Evolutionary conservation across 2,797 vertebrate species (phyloP), one percentile per base, ranked within the genome.

Genomic region (Cyprinodon diabolis): DNA sequence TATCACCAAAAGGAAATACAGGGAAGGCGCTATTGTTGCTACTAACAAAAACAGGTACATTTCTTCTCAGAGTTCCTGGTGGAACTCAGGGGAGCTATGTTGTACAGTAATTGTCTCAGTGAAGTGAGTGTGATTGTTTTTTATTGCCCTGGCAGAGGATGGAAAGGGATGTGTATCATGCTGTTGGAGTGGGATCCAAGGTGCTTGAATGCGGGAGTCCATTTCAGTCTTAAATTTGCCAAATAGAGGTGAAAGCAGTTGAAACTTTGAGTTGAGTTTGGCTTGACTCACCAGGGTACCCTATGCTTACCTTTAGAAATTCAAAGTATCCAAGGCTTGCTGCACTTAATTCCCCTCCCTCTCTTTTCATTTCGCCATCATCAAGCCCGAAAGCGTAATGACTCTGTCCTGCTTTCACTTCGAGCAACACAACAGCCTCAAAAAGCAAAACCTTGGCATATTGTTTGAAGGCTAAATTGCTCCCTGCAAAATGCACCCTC

Each of bases 201-300:
- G 30, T 30, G 95, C 94, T 94, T 95, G 87, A 92, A 95, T 94
- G 91, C 96, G 95, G 92, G 95, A 95, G 95, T 94, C 95, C 30
- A 30, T n/a, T 96, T 96, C 87, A 94, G 90, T 92, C 82, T 94
- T 90, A 86, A 94, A 92, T 91, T 85, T 88, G 89, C 91, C 93
- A 90, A 90, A 86, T 91, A 95, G 94, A 93, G 74, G 80, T 60
- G 88, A 94, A 92, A 94, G 88, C 66, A 35, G 63, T 65, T 23
- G 77, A 30, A 81, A 88, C 78, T 0, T 68, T 2, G 4, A 0
- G 30, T 56, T 40, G 0, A 10, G 78, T 76, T 78, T 30, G 30
- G 30, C 30, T 30, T 30, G 30, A 30, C 30, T 30, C 30, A 30
- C 30, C 30, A 30, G 30, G 30, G 30, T 30, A 30, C 30, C 2